A percentile compares a stretch with the other conserved stretches of the same genome.
Evolutionary conservation across 2,113 vertebrate genomes (phyloP).

Genomic region (Phalacrocorax pelagicus): DNA sequence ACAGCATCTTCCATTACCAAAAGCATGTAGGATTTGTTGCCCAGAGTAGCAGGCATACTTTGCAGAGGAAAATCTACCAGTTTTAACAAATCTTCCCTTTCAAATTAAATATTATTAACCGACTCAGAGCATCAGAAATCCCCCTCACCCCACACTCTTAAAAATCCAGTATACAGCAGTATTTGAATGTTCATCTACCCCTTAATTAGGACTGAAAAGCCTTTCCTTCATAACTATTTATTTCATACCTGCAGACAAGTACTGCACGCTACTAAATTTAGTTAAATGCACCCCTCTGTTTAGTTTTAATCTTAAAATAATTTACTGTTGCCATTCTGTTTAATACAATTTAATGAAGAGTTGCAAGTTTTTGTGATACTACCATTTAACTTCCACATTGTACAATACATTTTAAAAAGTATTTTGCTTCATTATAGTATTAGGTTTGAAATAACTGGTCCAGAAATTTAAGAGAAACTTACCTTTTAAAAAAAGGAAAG

Average conservation of each 20-base stretch:
- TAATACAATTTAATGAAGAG: background rate
- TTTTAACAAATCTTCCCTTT: background rate
- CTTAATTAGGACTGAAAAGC: background rate
- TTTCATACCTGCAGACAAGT: background rate
- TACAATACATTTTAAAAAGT: background rate
- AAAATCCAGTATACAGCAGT: background rate
- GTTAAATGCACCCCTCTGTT: background rate
- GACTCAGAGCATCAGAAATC: background rate
- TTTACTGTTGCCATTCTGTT: background rate
- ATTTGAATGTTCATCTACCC: background rate
- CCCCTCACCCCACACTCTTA: background rate
- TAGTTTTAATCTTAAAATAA: background rate
- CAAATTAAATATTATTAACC: background rate
- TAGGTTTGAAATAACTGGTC: background rate
- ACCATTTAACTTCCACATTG: background rate
- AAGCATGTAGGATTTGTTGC: slow-evolving; percentile 53
- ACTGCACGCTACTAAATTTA: background rate
- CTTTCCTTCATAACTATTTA: background rate
- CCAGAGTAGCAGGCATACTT: slow-evolving; percentile 24
- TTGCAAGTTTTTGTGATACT: background rate
- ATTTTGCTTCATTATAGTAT: background rate
- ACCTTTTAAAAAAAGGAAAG: background rate
- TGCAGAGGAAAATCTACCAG: background rate
- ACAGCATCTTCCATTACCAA: slow-evolving; percentile 50
- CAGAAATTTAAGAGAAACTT: background rate